These are phyloP conservation scores for Ryuthela nishihirai DNA, from an alignment of 2,888 invertebrate genomes.

Conservation along the genomic window DNA sequence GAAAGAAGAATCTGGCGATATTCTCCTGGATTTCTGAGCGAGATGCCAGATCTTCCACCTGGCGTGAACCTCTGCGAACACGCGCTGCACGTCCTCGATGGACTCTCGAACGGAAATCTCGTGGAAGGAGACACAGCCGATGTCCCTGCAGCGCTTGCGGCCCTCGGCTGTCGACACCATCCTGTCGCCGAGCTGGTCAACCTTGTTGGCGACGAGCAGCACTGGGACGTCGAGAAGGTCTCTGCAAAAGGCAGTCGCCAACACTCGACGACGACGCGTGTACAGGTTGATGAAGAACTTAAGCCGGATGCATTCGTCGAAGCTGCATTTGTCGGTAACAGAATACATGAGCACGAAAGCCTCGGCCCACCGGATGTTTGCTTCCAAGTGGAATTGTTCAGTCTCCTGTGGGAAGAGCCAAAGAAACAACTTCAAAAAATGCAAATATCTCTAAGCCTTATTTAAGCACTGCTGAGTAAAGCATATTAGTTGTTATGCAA, in stretches of 20 bases:
- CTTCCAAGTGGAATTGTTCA: slow-evolving; percentile 58
- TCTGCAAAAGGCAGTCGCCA: slow-evolving; percentile 56
- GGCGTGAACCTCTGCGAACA: slow-evolving; percentile 70
- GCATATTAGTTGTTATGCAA: no score
- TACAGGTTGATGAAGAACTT: slow-evolving; percentile 73
- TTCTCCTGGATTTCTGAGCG: slow-evolving; percentile 62
- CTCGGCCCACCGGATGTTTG: slow-evolving; percentile 82
- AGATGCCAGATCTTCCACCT: slow-evolving; percentile 71
- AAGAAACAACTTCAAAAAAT: no score
- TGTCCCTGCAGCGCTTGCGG: slow-evolving; percentile 67
- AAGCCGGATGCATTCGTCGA: slow-evolving; percentile 76
- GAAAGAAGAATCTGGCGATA: slow-evolving; percentile 55
- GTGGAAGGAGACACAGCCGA: slow-evolving; percentile 76
- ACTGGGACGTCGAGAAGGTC: slow-evolving; percentile 64
- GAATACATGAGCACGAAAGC: slow-evolving; percentile 82
- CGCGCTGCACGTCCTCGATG: slow-evolving; percentile 72
- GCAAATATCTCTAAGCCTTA: no score
- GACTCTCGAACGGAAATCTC: slow-evolving; percentile 81
- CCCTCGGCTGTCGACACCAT: slow-evolving; percentile 69
- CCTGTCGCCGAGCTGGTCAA: slow-evolving; percentile 70
- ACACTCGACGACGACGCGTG: slow-evolving; percentile 64
- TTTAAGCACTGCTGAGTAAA: no score
- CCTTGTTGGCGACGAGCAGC: slow-evolving; percentile 76
- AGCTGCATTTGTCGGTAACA: slow-evolving; percentile 82
- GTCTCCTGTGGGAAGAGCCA: no score